A percentile compares a stretch with the other conserved stretches of the same genome.
Conservation (phyloP, 2,113 vertebrate genomes). For the Rhadina sibilatrix region DNA sequence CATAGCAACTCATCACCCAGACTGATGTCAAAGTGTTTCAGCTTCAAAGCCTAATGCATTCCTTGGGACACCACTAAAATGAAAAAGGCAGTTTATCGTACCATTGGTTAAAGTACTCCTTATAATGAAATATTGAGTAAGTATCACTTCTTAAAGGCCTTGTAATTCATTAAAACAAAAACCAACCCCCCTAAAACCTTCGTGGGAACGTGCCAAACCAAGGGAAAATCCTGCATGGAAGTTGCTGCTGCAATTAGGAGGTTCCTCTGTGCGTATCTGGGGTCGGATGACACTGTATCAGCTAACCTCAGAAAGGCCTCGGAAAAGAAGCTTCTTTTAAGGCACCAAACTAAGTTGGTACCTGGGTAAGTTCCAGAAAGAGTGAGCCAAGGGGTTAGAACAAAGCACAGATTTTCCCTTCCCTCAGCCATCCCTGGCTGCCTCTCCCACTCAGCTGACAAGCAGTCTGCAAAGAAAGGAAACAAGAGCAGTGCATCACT, state of each 20-base stretch:
- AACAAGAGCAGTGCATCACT: background rate
- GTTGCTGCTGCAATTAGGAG: background rate
- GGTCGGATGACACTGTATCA: background rate
- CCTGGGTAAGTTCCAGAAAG: background rate
- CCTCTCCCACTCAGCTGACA: conserved; percentile 15
- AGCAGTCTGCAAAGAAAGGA: background rate
- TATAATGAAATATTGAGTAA: conserved; percentile 33
- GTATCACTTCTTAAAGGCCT: conserved; percentile 7
- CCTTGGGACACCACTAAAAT: conserved; percentile 53
- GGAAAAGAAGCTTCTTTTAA: background rate
- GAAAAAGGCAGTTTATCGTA: conserved; percentile 52
- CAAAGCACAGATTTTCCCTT: background rate
- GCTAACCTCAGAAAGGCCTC: background rate
- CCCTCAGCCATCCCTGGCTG: background rate
- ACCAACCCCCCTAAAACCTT: background rate
- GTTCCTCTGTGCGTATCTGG: background rate
- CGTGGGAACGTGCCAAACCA: background rate
- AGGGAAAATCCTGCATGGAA: background rate
- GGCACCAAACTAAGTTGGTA: background rate
- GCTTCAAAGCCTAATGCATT: conserved; percentile 68
- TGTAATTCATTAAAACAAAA: background rate
- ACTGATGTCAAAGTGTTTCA: conserved; percentile 73
- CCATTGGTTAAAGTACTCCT: conserved; percentile 63
- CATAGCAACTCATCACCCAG: conserved; percentile 68
- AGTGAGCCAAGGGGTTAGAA: background rate